Conservation (phyloP, 2,113 vertebrate species). For the Sander vitreus region DNA sequence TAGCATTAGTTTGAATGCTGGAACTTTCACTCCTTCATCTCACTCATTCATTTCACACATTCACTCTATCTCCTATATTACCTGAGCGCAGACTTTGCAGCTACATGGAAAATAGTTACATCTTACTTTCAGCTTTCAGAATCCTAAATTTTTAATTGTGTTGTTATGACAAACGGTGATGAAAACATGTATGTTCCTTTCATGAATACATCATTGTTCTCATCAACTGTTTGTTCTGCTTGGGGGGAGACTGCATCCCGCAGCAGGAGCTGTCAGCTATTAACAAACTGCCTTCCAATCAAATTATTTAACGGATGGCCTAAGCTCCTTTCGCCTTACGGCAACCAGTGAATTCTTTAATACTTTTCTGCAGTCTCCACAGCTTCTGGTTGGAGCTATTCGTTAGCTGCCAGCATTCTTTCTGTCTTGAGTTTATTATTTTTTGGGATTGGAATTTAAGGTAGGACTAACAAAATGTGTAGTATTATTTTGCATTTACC, state of each 20-base stretch:
- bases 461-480: too few species aligned
- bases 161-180: not conserved
- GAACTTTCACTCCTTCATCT: too few species aligned
- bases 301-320: constrained; percentile 33
- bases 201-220: constrained; percentile 37
- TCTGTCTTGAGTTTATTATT: not conserved
- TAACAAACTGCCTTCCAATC: constrained; percentile 48
- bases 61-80: too few species aligned
- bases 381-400: not conserved
- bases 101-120: not conserved
- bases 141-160: not conserved
- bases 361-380: not conserved
- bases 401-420: not conserved
- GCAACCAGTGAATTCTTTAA: not conserved
- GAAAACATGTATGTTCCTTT: not conserved
- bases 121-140: not conserved
- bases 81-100: not conserved
- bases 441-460: not conserved
- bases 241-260: not conserved
- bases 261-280: constrained; percentile 37
- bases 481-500: too few species aligned
- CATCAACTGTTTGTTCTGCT: constrained; percentile 39
- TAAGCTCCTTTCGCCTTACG: not conserved
- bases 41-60: too few species aligned
- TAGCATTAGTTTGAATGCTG: too few species aligned